Percentiles rank a stretch among this genome's conserved stretches.
Evolutionary conservation across 1,140 invertebrate genomes (phyloP).

Genomic region (Drosophila nebulosa): DNA sequence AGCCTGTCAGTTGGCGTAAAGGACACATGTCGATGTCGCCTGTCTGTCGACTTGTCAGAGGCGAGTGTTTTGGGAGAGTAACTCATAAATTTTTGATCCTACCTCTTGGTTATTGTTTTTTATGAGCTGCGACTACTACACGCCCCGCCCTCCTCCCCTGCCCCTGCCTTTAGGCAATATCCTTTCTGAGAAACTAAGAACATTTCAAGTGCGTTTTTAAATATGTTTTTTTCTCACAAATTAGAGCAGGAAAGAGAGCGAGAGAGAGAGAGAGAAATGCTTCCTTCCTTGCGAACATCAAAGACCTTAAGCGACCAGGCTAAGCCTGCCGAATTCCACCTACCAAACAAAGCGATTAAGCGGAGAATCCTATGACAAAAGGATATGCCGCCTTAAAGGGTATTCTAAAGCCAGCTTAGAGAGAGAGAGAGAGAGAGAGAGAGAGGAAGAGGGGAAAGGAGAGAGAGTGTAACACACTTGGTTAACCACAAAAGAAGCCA

Average conservation of each 20-base stretch:
- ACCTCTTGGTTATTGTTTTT: constrained; percentile 67
- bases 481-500: constrained; percentile 23
- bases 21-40: constrained; percentile 61
- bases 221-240: constrained; percentile 20
- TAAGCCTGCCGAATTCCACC: constrained; percentile 33
- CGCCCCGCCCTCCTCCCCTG: constrained; percentile 10
- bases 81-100: constrained; percentile 72
- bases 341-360: constrained; percentile 54
- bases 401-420: constrained; percentile 30
- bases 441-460: not conserved
- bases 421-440: constrained; percentile 14
- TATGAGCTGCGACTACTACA: constrained; percentile 65
- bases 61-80: constrained; percentile 21
- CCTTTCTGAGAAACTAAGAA: constrained; percentile 33
- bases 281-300: too few species aligned
- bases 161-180: not conserved
- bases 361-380: constrained; percentile 45
- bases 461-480: constrained; percentile 20
- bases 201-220: constrained; percentile 16
- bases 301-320: constrained; percentile 17
- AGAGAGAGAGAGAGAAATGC: too few species aligned
- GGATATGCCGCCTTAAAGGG: constrained; percentile 31
- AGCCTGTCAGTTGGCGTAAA: constrained; percentile 49
- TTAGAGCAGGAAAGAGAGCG: not conserved
- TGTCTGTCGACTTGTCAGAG: constrained; percentile 25